Base-by-base conservation (phyloP, 2,888 invertebrate genomes). In the Branchinecta sandiegonensis region DNA sequence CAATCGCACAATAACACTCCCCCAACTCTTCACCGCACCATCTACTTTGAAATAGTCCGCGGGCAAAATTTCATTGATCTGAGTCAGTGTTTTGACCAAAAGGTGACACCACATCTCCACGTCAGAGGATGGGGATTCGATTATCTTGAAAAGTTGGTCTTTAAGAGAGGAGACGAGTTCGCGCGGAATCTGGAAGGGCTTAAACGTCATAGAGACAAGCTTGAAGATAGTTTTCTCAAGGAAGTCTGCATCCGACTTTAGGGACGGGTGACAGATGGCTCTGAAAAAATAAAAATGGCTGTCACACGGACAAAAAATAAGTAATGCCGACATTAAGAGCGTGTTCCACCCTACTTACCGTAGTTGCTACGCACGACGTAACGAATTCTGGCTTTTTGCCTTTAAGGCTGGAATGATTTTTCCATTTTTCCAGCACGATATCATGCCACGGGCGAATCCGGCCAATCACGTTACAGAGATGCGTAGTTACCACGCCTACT, bases 61-160 rank as follows among this genome's bases (percentile, higher is more conserved):
- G 23, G 63, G 63, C 63, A 56, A 56, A 56, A 56, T 9, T 9
- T 10, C 23, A 56, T n/a, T 23, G 23, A 56, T 56, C 63, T 17
- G 23, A 10, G n/a, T 56, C n/a, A 56, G n/a, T 10, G 63, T 23
- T 8, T 56, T 23, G n/a, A 23, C n/a, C n/a, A 56, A n/a, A 56
- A 56, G 14, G 10, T 8, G 8, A 56, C 63, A 56, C 63, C 63
- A 56, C 63, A 17, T 8, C 14, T 9, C 14, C 9, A 56, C 63
- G 8, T 56, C 23, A 56, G 63, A 56, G 63, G 63, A 56, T 17
- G 63, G 63, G n/a, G 63, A 23, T 23, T 56, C 63, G 14, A 56
- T 17, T 56, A 56, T 56, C 23, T 56, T 56, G 63, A 56, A 17
- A 8, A 56, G n/a, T 23, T 56, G 63, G 14, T 56, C 63, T n/a